Conservation (phyloP, 2,888 invertebrate genomes). For the Caenorhabditis sulstoni region DNA sequence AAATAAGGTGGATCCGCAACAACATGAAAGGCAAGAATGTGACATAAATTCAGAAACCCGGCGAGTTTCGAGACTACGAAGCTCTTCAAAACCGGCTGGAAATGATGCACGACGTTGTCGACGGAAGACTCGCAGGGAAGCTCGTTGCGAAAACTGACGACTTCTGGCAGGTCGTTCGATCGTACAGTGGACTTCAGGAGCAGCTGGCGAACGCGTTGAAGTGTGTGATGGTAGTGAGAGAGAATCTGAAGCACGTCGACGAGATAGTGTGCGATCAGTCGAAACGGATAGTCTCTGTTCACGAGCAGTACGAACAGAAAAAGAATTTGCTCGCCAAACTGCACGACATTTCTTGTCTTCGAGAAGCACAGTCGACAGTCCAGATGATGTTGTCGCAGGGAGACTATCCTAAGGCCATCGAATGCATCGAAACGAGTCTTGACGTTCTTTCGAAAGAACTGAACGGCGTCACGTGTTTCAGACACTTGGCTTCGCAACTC, state of each 20-base stretch:
- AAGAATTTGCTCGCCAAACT: constrained; percentile 69
- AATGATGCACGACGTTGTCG: constrained; percentile 77
- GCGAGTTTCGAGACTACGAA: constrained; percentile 66
- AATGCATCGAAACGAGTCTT: constrained; percentile 95
- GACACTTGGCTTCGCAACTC: constrained; percentile 94
- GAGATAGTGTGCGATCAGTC: constrained; percentile 67
- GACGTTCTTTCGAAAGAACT: constrained; percentile 89
- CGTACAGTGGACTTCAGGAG: constrained; percentile 96
- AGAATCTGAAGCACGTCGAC: constrained; percentile 66
- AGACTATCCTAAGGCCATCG: constrained; percentile 94
- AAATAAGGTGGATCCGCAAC: constrained; percentile 11
- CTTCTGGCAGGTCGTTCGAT: constrained; percentile 90
- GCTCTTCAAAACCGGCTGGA: constrained; percentile 74
- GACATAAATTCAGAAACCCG: constrained; percentile 50
- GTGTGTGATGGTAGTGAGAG: constrained; percentile 68
- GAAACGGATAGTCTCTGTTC: constrained; percentile 68
- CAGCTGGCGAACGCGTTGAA: constrained; percentile 86
- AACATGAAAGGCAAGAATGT: too few relatives aligned
- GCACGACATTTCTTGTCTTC: constrained; percentile 76
- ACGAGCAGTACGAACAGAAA: constrained; percentile 71
- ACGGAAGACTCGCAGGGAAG: constrained; percentile 83
- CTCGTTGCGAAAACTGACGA: constrained; percentile 83
- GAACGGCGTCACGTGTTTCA: constrained; percentile 93
- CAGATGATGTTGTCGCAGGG: constrained; percentile 94
- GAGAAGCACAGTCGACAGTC: constrained; percentile 96